A percentile compares a stretch with the other conserved stretches of the same genome.
Evolutionary conservation across 1,140 invertebrate genomes (phyloP).

Genomic region (Caenorhabditis brenneri): DNA sequence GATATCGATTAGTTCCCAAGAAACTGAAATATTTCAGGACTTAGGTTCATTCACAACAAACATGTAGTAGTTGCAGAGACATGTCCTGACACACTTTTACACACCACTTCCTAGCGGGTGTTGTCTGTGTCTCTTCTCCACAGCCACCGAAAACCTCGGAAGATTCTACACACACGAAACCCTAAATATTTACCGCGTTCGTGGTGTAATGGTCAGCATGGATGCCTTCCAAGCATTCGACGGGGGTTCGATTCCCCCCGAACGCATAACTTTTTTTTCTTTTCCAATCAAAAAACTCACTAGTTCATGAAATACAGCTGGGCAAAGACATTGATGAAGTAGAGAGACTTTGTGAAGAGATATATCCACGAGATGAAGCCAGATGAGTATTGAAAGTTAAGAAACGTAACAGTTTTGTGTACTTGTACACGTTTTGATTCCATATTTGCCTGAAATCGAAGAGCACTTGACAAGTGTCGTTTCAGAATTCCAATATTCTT

Average conservation of each 20-base stretch:
- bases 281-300: constrained; percentile 57
- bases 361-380: constrained; percentile 64
- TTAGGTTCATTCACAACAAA: not conserved
- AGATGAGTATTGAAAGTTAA: constrained; percentile 66
- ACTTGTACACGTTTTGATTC: constrained; percentile 56
- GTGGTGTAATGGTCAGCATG: constrained; percentile 73
- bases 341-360: constrained; percentile 61
- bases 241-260: constrained; percentile 72
- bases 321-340: constrained; percentile 63
- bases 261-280: constrained; percentile 23
- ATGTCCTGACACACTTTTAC: not conserved
- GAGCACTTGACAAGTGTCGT: constrained; percentile 61
- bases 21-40: constrained; percentile 60
- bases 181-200: not conserved
- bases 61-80: not conserved
- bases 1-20: constrained; percentile 64
- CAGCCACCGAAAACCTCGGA: not conserved
- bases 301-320: constrained; percentile 69
- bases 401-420: constrained; percentile 62
- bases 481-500: constrained; percentile 64
- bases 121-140: not conserved
- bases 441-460: constrained; percentile 64
- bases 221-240: constrained; percentile 73
- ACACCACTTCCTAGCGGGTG: not conserved
- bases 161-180: not conserved